Percentiles rank a stretch among this genome's conserved stretches.
Conservation (phyloP, 1,140 invertebrate species). For the Camponotus vicinus region DNA sequence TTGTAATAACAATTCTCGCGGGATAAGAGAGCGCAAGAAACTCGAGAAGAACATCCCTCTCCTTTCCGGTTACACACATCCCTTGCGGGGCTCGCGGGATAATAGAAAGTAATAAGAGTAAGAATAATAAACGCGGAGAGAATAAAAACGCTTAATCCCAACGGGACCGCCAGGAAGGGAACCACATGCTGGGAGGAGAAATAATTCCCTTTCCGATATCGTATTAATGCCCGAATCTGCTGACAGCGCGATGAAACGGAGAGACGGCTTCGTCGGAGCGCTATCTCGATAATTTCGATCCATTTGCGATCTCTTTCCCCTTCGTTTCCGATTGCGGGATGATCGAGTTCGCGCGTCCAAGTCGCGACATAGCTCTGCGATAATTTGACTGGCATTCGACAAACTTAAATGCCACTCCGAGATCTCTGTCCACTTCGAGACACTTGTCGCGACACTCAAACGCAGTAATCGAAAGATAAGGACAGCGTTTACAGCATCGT, state of each 20-base stretch:
- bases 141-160: background rate
- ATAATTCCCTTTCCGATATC: background rate
- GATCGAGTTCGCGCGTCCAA: background rate
- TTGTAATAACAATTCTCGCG: slow-evolving; percentile 45
- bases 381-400: background rate
- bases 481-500: background rate
- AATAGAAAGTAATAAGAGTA: background rate
- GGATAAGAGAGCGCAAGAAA: background rate
- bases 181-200: background rate
- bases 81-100: background rate
- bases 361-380: background rate
- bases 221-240: background rate
- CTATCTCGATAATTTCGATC: background rate
- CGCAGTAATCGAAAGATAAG: background rate
- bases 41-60: background rate
- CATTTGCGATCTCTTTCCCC: background rate
- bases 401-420: background rate
- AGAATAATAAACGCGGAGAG: background rate
- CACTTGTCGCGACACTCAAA: background rate
- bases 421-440: background rate
- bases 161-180: background rate
- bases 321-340: background rate
- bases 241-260: background rate
- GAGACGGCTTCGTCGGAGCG: background rate
- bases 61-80: background rate